Base-by-base conservation (phyloP, 2,888 invertebrate species). In the Hipparchia sbordonii region DNA sequence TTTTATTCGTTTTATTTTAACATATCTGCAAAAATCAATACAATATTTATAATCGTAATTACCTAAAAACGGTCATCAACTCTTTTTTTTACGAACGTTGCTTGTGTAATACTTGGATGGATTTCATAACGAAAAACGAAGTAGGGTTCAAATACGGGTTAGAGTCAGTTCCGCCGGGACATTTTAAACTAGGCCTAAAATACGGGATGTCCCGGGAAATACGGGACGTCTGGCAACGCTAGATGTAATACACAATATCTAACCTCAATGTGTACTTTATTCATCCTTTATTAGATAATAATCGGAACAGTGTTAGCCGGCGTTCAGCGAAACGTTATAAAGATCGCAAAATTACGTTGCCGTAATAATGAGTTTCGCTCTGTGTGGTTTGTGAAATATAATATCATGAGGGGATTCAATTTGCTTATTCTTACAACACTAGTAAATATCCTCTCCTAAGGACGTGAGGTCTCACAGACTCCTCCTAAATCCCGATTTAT, bases 311-410 rank as follows among this genome's bases (percentile, higher is more conserved):
- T n/a, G 46, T 23, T 51, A 63, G 4, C 63, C 46, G 13, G 63
- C 51, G 48, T 23, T 7, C 48, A 63, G 63, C 63, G 12, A 51
- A 62, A 62, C 13, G 48, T 62, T 46, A 6, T 7, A 48, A 48
- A 48, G 0, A 57, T 57, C 63, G 51, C 23, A 51, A 13, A 63
- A 63, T 63, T 51, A 63, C 51, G 63, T 63, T 6, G 63, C 23
- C 13, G 63, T 51, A 63, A 51, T 63, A 63, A 63, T 63, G 51
- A 51, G 63, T 51, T 63, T 13, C 63, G 48, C 5, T 8, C 5
- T 63, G 62, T 63, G 51, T 57, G 57, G 13, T 51, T 63, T 63
- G 63, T 63, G n/a, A 48, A 62, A 46, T 62, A 62, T 46, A 62
- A 46, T 62, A 62, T 46, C 45, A 12, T n/a, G 60, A 7, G 6